A percentile compares a stretch with the other conserved stretches of the same genome.
Conservation (phyloP, 2,113 vertebrate genomes). For the Haplotaxodon microlepis region DNA sequence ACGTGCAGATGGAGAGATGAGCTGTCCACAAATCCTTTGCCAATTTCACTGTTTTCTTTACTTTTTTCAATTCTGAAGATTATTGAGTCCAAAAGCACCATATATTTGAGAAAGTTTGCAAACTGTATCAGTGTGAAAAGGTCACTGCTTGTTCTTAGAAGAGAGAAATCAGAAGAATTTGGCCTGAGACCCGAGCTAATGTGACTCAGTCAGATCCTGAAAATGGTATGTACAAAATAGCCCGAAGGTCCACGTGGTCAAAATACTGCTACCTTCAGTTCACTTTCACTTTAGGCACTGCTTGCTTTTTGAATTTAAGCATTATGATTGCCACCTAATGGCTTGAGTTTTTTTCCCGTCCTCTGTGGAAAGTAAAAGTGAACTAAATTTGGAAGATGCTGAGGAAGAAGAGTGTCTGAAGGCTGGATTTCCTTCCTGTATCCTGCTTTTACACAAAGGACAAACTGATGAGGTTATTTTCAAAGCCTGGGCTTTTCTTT, state of each 20-base stretch:
- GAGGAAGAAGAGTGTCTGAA: background rate
- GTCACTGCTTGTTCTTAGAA: background rate
- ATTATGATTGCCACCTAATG: background rate
- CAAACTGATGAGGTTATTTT: background rate
- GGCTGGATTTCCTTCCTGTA: constrained; percentile 16
- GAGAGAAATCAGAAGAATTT: background rate
- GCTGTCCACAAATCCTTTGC: background rate
- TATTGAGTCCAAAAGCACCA: background rate
- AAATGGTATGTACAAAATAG: background rate
- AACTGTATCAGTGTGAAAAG: constrained; percentile 7
- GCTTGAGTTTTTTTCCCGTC: background rate
- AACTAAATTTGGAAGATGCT: background rate
- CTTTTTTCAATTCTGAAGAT: background rate
- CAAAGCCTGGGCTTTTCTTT: background rate
- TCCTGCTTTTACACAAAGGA: constrained; percentile 14
- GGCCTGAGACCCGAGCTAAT: background rate
- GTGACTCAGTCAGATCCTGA: background rate
- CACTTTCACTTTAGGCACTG: background rate
- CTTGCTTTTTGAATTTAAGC: background rate
- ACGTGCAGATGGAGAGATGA: background rate
- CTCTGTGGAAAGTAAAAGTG: background rate
- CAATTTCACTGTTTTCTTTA: background rate
- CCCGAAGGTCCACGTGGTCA: background rate
- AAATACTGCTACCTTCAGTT: background rate
- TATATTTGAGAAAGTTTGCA: background rate